Base-by-base conservation (phyloP, 2,888 invertebrate species). In the Platycheirus rosarum region DNA sequence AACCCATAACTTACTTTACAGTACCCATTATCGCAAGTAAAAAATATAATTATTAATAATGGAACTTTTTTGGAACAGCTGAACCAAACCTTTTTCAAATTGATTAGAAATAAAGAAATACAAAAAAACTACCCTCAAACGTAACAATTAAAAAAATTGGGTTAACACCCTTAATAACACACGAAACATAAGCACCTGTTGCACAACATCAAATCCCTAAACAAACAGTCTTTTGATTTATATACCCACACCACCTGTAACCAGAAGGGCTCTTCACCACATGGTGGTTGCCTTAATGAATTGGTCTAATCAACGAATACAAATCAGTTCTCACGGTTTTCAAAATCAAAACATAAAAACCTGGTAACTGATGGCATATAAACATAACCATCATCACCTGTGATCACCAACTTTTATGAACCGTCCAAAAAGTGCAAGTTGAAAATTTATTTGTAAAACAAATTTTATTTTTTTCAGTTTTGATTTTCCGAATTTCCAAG, bases 311-410 rank as follows among this genome's bases (percentile, higher is more conserved):
- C 75, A 69, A 63, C 65, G 48, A 57, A 57, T 63, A 55, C 5
- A 40, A 66, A 79, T 79, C 75, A 69, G 75, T 75, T 79, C 79
- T 75, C 79, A 69, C 75, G 69, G 42, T 63, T 66, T 71, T 49
- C 1, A 20, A 53, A 68, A 60, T 57, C 14, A 23, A 57, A 49
- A 46, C n/a, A 35, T 2, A 65, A 66, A 35, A 5, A 8, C n/a
- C 4, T 16, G 18, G 29, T 32, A 32, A 8, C 29, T 26, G 13
- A n/a, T 48, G 13, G 13, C 1, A 8, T 8, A 16, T 9, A 32
- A 29, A 11, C 6, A 51, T 2, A 37, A 29, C 2, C 8, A 9
- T 18, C 5, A 37, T n/a, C 65, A 55, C 29, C 46, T 74, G 73
- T 13, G 13, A 57, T 55, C 13, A 8, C 23, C 29, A n/a, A n/a